Percentiles rank a stretch among this genome's conserved stretches.
Conservation (phyloP, 2,797 vertebrate genomes). For the Sebastes minor region DNA sequence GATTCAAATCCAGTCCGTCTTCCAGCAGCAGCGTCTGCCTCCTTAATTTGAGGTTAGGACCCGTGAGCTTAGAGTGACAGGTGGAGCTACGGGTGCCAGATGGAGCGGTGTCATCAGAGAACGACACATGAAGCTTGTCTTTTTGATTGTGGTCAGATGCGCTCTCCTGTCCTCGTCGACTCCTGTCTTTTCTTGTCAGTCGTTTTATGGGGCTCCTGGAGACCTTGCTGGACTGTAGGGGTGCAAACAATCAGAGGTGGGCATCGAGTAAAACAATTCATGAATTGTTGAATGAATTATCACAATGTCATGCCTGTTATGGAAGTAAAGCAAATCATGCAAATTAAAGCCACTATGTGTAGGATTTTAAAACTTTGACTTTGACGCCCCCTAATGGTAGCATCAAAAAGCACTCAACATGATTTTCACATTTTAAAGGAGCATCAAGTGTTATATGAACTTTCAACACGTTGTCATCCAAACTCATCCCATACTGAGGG, state of each 20-base stretch:
- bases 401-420: background rate
- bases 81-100: slow-evolving; percentile 16
- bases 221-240: slow-evolving; percentile 68
- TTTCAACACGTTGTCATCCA: too few species aligned
- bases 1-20: slow-evolving; percentile 28
- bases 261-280: background rate
- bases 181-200: slow-evolving; percentile 60
- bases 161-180: slow-evolving; percentile 42
- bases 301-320: background rate
- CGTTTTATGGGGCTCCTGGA: slow-evolving; percentile 58
- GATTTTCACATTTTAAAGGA: background rate
- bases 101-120: slow-evolving; percentile 37
- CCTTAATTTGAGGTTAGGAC: slow-evolving; percentile 38
- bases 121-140: slow-evolving; percentile 27
- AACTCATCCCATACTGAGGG: too few species aligned
- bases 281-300: background rate
- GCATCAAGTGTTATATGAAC: too few species aligned
- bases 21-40: slow-evolving; percentile 69
- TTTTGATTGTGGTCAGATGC: slow-evolving; percentile 3
- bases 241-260: background rate
- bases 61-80: slow-evolving; percentile 33
- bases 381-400: too few species aligned
- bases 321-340: slow-evolving; percentile 1
- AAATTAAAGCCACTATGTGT: background rate
- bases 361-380: background rate